Conservation (phyloP, 2,888 invertebrate genomes). For the Furcula furcula region DNA sequence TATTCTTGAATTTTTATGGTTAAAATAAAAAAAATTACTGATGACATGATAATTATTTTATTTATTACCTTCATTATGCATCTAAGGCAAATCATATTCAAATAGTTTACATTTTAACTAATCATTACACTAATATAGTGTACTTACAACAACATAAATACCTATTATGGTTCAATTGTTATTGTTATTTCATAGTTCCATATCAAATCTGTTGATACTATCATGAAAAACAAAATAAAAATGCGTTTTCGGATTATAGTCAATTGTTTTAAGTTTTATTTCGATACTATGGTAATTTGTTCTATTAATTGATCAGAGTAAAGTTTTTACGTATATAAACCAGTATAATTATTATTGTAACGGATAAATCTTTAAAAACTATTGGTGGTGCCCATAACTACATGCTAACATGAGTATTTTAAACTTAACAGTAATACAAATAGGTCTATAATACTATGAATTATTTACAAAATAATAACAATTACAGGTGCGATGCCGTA, state of each 20-base stretch:
- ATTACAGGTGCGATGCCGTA: conserved; percentile 43
- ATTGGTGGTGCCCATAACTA: conserved; percentile 56
- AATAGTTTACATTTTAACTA: conserved; percentile 42
- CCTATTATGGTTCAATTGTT: conserved; percentile 23
- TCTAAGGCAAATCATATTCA: conserved; percentile 49
- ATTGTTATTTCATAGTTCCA: conserved; percentile 6
- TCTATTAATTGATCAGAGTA: conserved; percentile 23
- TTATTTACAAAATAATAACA: conserved; percentile 62
- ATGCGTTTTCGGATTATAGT: background rate
- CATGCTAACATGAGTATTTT: conserved; percentile 67
- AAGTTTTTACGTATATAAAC: conserved; percentile 11
- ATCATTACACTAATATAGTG: conserved; percentile 80
- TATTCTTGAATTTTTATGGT: no score
- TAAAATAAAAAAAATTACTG: conserved; percentile 12
- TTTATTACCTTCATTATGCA: conserved; percentile 58
- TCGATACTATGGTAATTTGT: no score
- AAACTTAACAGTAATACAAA: conserved; percentile 56
- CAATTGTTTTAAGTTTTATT: no score
- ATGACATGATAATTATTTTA: conserved; percentile 34
- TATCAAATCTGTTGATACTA: conserved; percentile 7
- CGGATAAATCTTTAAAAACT: conserved; percentile 28
- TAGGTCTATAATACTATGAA: conserved; percentile 48
- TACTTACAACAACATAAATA: conserved; percentile 63
- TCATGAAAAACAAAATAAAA: background rate
- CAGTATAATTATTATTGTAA: no score